These are phyloP conservation scores for Colius striatus DNA, from an alignment of 2,113 vertebrate genomes.

Conservation along the genomic window DNA sequence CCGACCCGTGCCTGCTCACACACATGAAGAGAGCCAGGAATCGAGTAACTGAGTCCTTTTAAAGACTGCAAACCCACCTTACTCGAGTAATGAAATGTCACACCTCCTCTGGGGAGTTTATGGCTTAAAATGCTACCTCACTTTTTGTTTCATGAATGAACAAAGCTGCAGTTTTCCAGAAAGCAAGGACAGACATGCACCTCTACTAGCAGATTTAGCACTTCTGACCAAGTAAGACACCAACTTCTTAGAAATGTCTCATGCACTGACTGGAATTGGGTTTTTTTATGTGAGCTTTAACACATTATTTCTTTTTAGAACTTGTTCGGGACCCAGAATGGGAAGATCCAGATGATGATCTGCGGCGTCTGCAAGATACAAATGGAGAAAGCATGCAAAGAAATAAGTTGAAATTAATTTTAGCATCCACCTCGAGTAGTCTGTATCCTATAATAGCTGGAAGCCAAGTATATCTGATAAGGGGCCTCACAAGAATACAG, in stretches of 20 bases:
- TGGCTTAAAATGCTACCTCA: conserved; percentile 84
- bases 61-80: not conserved
- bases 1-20: not conserved
- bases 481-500: not conserved
- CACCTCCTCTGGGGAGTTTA: conserved; percentile 62
- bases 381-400: conserved; percentile 76
- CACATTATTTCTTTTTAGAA: conserved; percentile 96
- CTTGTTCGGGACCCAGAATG: conserved; percentile 94
- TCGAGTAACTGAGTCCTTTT: not conserved
- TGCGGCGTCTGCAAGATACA: conserved; percentile 88
- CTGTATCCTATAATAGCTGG: conserved; percentile 48
- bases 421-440: not conserved
- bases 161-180: conserved; percentile 76
- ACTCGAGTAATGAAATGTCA: conserved; percentile 17
- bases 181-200: conserved; percentile 83
- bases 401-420: conserved; percentile 39
- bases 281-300: conserved; percentile 71
- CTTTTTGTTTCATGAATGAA: conserved; percentile 73
- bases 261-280: conserved; percentile 75
- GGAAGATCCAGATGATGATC: conserved; percentile 94
- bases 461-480: conserved; percentile 35
- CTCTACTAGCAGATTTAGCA: conserved; percentile 80
- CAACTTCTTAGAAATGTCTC: conserved; percentile 81
- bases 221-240: conserved; percentile 83
- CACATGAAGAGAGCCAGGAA: not conserved